Percentiles rank a stretch among this genome's conserved stretches.
Conservation (phyloP, 1,140 invertebrate species). For the Drosophila athabasca region DNA sequence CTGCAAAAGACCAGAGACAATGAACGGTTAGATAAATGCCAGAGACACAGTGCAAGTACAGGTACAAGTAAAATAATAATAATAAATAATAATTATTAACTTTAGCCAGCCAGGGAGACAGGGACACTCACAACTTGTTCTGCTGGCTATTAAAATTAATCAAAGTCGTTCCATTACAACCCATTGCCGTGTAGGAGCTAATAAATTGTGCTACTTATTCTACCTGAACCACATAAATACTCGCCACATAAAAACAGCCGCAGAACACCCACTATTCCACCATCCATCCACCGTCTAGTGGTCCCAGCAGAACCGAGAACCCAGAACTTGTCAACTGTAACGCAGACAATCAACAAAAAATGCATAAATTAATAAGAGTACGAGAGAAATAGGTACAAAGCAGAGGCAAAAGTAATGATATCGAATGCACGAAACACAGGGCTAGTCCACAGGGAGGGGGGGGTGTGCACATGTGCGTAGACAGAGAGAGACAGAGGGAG, state of each 20-base stretch:
- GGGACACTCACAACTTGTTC: constrained; percentile 52
- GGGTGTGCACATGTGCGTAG: constrained; percentile 12
- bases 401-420: constrained; percentile 43
- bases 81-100: constrained; percentile 42
- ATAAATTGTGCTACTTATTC: constrained; percentile 49
- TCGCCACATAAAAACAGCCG: constrained; percentile 30
- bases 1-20: constrained; percentile 52
- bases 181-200: constrained; percentile 55
- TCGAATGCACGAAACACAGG: constrained; percentile 59
- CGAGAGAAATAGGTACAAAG: constrained; percentile 22
- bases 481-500: not conserved
- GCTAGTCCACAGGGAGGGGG: constrained; percentile 24
- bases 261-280: constrained; percentile 12
- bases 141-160: constrained; percentile 63
- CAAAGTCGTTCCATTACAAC: constrained; percentile 63
- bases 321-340: constrained; percentile 77
- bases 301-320: not conserved
- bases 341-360: constrained; percentile 70
- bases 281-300: too few species aligned
- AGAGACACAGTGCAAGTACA: constrained; percentile 40
- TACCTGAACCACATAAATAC: constrained; percentile 34
- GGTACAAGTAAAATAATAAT: constrained; percentile 13
- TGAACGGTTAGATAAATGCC: constrained; percentile 59
- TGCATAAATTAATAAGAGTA: constrained; percentile 78
- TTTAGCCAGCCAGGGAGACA: constrained; percentile 38